Conservation (phyloP, 2,888 invertebrate genomes). For the Ptychoptera contaminata region DNA sequence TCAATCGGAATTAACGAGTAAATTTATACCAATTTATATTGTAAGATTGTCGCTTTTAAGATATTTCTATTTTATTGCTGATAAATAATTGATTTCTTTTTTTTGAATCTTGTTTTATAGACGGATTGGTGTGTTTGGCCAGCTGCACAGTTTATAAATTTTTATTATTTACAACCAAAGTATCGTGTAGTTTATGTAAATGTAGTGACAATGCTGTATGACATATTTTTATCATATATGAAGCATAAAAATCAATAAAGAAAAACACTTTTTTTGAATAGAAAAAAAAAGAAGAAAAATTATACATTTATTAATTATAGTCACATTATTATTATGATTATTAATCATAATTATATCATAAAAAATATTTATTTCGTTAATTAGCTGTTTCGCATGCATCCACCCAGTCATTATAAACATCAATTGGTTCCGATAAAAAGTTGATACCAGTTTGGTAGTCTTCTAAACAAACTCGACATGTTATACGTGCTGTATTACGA, state of each 20-base stretch:
- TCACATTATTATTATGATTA: not conserved
- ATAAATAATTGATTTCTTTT: conserved; percentile 2
- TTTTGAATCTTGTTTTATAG: conserved; percentile 35
- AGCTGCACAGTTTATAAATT: conserved; percentile 79
- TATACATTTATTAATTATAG: not conserved
- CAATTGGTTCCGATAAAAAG: conserved; percentile 90
- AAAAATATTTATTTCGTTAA: conserved; percentile 24
- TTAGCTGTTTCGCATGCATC: conserved; percentile 97
- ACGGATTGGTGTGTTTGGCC: conserved; percentile 86
- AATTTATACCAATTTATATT: conserved; percentile 56
- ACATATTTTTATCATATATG: conserved; percentile 75
- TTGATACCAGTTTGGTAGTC: conserved; percentile 94
- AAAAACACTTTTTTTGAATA: not conserved
- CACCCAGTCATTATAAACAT: conserved; percentile 99
- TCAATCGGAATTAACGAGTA: conserved; percentile 44
- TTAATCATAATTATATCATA: not conserved
- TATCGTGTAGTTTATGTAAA: conserved; percentile 83
- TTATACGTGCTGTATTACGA: conserved; percentile 84
- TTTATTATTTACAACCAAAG: conserved; percentile 61
- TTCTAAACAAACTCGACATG: conserved; percentile 89
- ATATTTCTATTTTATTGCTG: not conserved
- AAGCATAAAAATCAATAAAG: conserved; percentile 43
- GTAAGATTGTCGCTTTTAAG: too few species aligned
- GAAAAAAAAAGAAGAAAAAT: not conserved
- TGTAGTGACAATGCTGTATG: conserved; percentile 68